A percentile compares a stretch with the other conserved stretches of the same genome.
phyloP scores from a whole-genome alignment of 2,113 vertebrate genomes.

The Myxocyprinus asiaticus region DNA sequence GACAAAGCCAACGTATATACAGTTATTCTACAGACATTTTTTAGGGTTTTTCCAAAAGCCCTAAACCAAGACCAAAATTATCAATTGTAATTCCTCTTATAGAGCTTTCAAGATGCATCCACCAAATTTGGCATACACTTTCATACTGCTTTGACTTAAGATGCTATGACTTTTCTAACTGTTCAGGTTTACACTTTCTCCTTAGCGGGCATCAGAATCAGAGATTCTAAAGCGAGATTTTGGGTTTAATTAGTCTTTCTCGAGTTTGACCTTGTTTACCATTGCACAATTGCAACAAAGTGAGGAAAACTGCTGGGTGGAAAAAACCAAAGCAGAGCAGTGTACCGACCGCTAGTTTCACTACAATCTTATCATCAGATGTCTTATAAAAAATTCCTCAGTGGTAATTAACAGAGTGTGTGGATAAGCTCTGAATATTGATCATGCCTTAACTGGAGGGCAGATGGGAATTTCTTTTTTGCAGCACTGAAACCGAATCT shows the following conservation, averaged over 20 bases:
- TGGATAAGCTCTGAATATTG: constrained; percentile 39
- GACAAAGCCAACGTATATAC: too few species aligned
- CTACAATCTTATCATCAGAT: constrained; percentile 29
- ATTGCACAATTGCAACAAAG: background rate
- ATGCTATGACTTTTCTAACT: too few species aligned
- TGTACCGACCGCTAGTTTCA: background rate
- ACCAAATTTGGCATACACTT: too few species aligned
- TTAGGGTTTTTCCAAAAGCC: too few species aligned
- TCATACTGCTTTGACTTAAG: too few species aligned
- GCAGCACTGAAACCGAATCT: too few species aligned
- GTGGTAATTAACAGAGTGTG: constrained; percentile 34
- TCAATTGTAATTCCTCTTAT: too few species aligned
- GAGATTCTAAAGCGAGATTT: background rate
- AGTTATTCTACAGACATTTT: too few species aligned
- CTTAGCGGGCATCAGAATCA: background rate
- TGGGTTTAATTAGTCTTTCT: background rate
- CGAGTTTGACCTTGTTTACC: constrained; percentile 10
- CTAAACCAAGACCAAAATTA: too few species aligned
- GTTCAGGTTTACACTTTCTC: too few species aligned
- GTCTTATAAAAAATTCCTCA: constrained; percentile 39
- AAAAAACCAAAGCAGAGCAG: background rate
- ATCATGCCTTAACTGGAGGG: background rate
- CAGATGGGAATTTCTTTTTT: background rate
- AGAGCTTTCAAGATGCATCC: too few species aligned
- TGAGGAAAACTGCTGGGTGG: background rate